Base-by-base conservation (phyloP, 2,113 vertebrate species). In the Charadrius vociferus region DNA sequence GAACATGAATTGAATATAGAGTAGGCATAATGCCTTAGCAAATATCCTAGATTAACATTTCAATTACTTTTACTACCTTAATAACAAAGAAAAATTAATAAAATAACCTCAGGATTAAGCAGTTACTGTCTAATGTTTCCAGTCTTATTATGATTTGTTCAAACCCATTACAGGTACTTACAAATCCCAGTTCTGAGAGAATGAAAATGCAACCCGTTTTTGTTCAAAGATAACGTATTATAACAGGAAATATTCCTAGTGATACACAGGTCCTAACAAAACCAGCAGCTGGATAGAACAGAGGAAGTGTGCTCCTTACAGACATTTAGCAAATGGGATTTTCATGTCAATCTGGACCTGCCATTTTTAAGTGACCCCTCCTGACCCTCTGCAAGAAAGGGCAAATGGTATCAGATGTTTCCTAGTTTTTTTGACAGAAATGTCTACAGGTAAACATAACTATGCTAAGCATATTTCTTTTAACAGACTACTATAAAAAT, bases 1-100 rank as follows among this genome's bases (percentile, higher is more conserved):
- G 27, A 80, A 85, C 36, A 71, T 23, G 52, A 90, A 78, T 81
- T 85, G 66, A 94, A 90, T 70, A 53, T 3, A 73, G 29, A 91
- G 10, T 16, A 82, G 32, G 20, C 17, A 52, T 82, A 79, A 88
- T 61, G 37, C 36, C 52, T 73, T 79, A 74, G 52, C 74, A 97
- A 91, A 86, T 88, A 95, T 10, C 34, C 86, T 56, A 93, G 71
- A 89, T 91, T 85, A 95, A 65, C 45, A 80, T 94, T 94, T 86
- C 53, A 93, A 89, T 91, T 95, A 87, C 32, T 87, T 93, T 88
- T 92, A 86, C 58, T 94, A 77, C 45, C 58, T 93, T 86, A 90
- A 78, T 75, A 92, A 71, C 45, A 78, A 88, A 86, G 37, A 84
- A 91, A 95, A 88, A 85, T 61, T 91, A 93, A 87, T 82, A 85